A percentile compares a stretch with the other conserved stretches of the same genome.
Conservation (phyloP, 2,888 invertebrate genomes). For the Nephrotoma guestfalica region DNA sequence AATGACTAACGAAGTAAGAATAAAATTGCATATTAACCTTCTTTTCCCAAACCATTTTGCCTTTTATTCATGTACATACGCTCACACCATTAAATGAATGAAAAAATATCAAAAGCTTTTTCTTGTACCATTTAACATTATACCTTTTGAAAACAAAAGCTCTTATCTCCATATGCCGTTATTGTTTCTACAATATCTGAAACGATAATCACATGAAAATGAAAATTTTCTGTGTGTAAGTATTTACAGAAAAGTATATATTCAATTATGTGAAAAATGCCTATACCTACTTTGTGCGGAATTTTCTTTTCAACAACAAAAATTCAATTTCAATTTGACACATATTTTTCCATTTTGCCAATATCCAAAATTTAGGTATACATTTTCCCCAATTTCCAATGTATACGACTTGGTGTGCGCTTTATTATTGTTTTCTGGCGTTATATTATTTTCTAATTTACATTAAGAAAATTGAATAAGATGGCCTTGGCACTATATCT, state of each 20-base stretch:
- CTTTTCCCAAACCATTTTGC: no score
- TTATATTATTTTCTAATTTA: not conserved
- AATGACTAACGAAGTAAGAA: no score
- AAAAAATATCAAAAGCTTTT: not conserved
- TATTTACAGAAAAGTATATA: not conserved
- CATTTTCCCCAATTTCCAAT: not conserved
- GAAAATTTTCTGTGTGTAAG: not conserved
- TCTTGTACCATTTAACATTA: not conserved
- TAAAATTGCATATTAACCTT: no score
- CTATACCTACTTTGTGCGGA: not conserved
- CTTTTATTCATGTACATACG: no score
- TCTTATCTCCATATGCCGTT: not conserved
- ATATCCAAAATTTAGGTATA: not conserved
- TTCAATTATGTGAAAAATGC: not conserved
- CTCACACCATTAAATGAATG: no score
- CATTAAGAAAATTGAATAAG: not conserved
- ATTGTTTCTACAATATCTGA: not conserved
- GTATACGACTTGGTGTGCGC: not conserved
- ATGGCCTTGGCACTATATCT: not conserved
- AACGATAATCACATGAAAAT: not conserved
- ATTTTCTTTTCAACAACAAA: not conserved
- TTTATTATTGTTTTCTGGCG: not conserved
- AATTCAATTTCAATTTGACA: not conserved
- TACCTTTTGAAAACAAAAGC: not conserved
- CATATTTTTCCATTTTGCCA: not conserved